Conservation (phyloP, 2,888 invertebrate species). For the Carpatolechia fugitivella region DNA sequence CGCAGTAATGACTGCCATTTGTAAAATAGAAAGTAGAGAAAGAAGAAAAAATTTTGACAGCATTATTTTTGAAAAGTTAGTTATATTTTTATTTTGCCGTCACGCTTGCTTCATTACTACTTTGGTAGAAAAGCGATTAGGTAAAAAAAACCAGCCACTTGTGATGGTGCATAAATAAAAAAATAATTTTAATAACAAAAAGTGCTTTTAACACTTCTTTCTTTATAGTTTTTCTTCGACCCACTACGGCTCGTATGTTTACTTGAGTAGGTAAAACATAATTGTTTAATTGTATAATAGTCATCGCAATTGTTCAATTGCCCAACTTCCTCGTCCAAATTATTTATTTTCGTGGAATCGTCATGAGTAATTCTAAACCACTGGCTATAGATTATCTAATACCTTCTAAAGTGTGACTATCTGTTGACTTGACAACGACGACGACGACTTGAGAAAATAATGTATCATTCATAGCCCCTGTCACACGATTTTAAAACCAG, state of each 20-base stretch:
- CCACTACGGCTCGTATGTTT: no score
- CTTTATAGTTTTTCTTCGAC: no score
- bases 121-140: no score
- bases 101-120: no score
- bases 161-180: no score
- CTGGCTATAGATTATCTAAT: background rate
- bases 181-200: no score
- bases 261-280: slow-evolving; percentile 32
- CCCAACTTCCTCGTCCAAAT: slow-evolving; percentile 37
- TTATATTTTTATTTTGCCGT: no score
- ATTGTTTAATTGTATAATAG: slow-evolving; percentile 55
- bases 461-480: no score
- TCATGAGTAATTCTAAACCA: slow-evolving; percentile 33
- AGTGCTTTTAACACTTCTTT: no score
- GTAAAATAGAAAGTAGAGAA: slow-evolving; percentile 29
- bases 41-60: background rate
- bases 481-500: no score
- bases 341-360: slow-evolving; percentile 42
- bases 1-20: slow-evolving; percentile 40
- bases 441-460: no score
- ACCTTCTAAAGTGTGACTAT: slow-evolving; percentile 13
- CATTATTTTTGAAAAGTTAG: background rate
- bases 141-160: no score
- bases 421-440: slow-evolving; percentile 17
- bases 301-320: slow-evolving; percentile 43